Conservation (phyloP, 2,113 vertebrate species). For the Chionodraco myersi region DNA sequence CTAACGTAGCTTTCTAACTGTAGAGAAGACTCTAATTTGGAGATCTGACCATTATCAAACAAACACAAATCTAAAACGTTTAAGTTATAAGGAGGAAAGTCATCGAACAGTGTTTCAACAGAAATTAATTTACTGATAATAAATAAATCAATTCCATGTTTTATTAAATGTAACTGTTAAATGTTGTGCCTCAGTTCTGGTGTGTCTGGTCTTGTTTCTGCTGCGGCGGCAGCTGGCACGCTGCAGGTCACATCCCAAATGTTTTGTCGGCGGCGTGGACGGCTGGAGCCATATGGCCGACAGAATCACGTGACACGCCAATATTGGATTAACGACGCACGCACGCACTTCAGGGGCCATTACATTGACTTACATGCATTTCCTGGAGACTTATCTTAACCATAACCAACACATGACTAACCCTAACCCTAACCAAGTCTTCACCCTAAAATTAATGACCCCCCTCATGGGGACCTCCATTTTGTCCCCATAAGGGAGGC, state of each 20-base stretch:
- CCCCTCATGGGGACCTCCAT: too few species aligned
- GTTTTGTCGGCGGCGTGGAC: slow-evolving; percentile 38
- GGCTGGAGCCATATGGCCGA: slow-evolving; percentile 62
- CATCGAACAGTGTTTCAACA: neutral
- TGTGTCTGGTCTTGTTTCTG: neutral
- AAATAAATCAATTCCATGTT: neutral
- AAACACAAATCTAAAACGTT: too few species aligned
- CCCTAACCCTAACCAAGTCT: too few species aligned
- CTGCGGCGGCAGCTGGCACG: slow-evolving; percentile 47
- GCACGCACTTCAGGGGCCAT: neutral
- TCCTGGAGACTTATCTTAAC: too few species aligned
- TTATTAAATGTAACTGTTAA: neutral
- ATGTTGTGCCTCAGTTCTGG: neutral
- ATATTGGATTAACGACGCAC: slow-evolving; percentile 52
- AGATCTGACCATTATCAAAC: too few species aligned
- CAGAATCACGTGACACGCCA: slow-evolving; percentile 45
- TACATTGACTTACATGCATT: too few species aligned
- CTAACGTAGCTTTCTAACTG: too few species aligned
- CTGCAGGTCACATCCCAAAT: slow-evolving; percentile 55
- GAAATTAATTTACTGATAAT: neutral
- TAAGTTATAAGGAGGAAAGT: neutral
- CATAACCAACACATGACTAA: too few species aligned
- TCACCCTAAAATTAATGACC: too few species aligned
- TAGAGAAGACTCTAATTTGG: too few species aligned
- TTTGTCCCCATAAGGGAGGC: too few species aligned